A percentile compares a stretch with the other conserved stretches of the same genome.
phyloP scores from a whole-genome alignment of 1,140 invertebrate species.

The Melanaphis sacchari region DNA sequence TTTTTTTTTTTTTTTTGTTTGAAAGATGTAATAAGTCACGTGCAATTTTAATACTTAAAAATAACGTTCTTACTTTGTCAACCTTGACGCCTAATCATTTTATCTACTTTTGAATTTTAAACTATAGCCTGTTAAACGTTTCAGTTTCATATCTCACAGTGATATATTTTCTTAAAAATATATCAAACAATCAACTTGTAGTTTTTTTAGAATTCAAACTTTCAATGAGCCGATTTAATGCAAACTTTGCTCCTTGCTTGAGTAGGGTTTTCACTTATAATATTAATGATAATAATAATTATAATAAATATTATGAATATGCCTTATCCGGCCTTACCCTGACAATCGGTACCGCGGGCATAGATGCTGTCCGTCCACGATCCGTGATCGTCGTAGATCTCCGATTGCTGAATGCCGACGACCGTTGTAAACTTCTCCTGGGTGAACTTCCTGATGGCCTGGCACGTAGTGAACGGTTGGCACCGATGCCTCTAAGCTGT shows the following conservation, averaged over 20 bases:
- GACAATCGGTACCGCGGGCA: constrained; percentile 28
- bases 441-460: constrained; percentile 16
- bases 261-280: no score
- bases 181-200: background rate
- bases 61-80: background rate
- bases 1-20: background rate
- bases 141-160: background rate
- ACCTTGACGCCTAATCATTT: background rate
- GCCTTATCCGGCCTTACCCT: background rate
- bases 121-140: background rate
- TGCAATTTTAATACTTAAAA: background rate
- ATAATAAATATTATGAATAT: background rate
- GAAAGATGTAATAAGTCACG: background rate
- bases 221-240: background rate
- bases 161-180: background rate
- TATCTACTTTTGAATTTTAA: background rate
- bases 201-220: background rate
- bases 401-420: constrained; percentile 3
- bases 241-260: background rate
- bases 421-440: constrained; percentile 46
- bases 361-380: constrained; percentile 38
- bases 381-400: constrained; percentile 29
- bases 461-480: background rate
- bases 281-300: no score
- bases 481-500: background rate